A percentile compares a stretch with the other conserved stretches of the same genome.
These are phyloP conservation scores for Turnix velox DNA, from an alignment of 2,113 vertebrate species.

Conservation along the genomic window DNA sequence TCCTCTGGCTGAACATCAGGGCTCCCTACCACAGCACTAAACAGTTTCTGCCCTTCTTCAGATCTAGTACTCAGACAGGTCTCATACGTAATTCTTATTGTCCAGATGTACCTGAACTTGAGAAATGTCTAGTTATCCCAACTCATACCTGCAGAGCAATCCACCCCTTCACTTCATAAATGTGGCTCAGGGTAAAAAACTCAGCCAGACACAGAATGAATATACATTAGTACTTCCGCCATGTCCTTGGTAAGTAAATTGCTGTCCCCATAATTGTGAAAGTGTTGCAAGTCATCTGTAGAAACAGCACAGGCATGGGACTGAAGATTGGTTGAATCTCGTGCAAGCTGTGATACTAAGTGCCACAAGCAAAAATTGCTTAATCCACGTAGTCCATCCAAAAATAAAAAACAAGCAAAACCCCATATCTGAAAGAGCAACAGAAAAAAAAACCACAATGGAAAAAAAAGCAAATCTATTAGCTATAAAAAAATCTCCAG, in stretches of 20 bases:
- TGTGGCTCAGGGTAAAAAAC: background rate
- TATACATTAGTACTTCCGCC: accelerated
- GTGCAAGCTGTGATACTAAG: background rate
- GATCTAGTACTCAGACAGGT: background rate
- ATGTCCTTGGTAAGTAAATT: background rate
- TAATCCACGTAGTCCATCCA: background rate
- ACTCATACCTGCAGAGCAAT: background rate
- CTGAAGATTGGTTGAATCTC: background rate
- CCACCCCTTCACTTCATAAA: background rate
- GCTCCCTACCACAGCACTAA: background rate
- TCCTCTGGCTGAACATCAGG: background rate
- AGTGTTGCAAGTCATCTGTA: background rate
- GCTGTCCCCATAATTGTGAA: background rate
- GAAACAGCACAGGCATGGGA: background rate
- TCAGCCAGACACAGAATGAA: background rate
- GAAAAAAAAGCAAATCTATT: background rate
- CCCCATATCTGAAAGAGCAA: background rate
- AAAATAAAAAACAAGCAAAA: background rate
- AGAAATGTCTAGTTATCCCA: background rate
- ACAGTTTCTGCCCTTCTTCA: background rate
- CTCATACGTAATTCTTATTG: background rate
- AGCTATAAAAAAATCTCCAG: background rate
- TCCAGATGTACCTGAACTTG: background rate
- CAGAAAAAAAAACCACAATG: background rate
- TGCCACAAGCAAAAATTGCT: background rate